Base-by-base conservation (phyloP, 1,140 invertebrate species). In the Drosophila rhopaloa region DNA sequence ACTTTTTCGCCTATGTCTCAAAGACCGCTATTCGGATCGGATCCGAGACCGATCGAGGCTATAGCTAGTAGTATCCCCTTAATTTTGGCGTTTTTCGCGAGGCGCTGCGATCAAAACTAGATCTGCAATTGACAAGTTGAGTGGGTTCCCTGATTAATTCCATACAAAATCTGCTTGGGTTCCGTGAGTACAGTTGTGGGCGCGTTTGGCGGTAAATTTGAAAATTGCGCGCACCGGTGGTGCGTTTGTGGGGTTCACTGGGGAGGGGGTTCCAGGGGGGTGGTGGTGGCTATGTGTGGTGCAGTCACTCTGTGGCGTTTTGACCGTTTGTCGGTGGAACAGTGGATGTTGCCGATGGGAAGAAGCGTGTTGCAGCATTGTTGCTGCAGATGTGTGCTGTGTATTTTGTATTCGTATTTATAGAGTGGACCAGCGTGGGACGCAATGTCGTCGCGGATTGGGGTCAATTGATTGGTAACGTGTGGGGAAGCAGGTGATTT, bases 191-290 rank as follows among this genome's bases (percentile, higher is more conserved):
- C 76, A 75, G 76, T 77, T 58, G 74, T 75, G 63, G 76, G 79
- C 66, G 75, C 67, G 82, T 88, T 91, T 91, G 90, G 90, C 91
- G 91, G 84, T 88, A 92, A 92, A 91, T 92, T 92, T 92, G 91
- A 92, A 92, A 92, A 92, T 91, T 91, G 83, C 79, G 55, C 61
- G 74, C 40, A 53, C 47, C 72, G 48, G 54, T 46, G 60, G 54
- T 59, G 75, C 48, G 61, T 40, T 56, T 41, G 44, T 40, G 56
- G 57, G 57, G 37, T 10, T 51, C 14, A 44, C 35, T 38, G 55
- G 19, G 14, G 38, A 43, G 16, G 48, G 27, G 14, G 16, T 7
- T 8, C 3, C n/a, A 43, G 41, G 32, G 43, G 35, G 24, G 55
- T 40, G 62, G 24, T 27, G 51, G 62, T 16, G 48, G 61, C 37